Evolutionary conservation across 92 coral and sea anemone genomes (phyloP).

Genomic region (Palythoa grandiflora): DNA sequence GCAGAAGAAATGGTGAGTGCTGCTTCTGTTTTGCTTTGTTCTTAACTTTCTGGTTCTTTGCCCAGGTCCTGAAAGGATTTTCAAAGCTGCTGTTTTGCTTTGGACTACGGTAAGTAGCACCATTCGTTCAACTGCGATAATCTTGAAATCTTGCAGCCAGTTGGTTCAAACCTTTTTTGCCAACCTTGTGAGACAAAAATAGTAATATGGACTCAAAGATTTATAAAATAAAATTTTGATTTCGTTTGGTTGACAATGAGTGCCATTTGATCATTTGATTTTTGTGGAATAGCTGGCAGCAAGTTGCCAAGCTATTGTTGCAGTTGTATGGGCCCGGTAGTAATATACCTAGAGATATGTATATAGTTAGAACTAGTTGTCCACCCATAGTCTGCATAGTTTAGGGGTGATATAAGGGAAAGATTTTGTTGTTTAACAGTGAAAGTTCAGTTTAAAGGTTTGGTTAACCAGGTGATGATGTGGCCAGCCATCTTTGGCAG

Average conservation of each 20-base stretch:
- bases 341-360: not conserved
- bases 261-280: not conserved
- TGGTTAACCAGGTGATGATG: conserved; percentile 41
- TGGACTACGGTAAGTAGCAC: conserved; percentile 30
- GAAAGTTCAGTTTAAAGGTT: conserved; percentile 56
- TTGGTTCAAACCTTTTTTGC: not conserved
- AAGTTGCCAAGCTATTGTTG: conserved; percentile 10
- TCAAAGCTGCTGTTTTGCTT: conserved; percentile 27
- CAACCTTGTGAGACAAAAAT: not conserved
- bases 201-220: not conserved
- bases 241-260: not conserved
- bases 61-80: conserved; percentile 20
- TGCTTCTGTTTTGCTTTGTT: not conserved
- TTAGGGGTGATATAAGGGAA: not conserved
- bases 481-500: conserved; percentile 41
- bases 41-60: conserved; percentile 36
- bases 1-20: conserved; percentile 94
- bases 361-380: not conserved
- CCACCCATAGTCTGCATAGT: not conserved
- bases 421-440: conserved; percentile 17
- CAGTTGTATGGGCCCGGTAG: not conserved
- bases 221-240: not conserved
- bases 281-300: not conserved
- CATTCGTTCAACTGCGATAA: not conserved
- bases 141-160: not conserved